Conservation (phyloP, 2,888 invertebrate species). For the Eueremaeus valkanovi region DNA sequence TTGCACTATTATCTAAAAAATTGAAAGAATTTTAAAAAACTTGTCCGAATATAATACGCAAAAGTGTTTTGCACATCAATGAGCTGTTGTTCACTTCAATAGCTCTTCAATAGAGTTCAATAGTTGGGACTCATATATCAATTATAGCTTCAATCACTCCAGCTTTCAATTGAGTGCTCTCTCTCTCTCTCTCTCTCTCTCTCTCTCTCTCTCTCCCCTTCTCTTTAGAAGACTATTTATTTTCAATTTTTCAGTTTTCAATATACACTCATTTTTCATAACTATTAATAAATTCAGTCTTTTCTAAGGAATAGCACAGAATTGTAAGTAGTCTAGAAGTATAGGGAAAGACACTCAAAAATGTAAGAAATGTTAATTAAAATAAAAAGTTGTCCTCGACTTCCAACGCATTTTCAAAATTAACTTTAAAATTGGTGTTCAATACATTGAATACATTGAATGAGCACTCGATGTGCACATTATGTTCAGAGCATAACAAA, state of each 20-base stretch:
- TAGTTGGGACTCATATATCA: background rate
- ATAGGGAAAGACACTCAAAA: too few relatives aligned
- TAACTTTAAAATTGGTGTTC: constrained; percentile 11
- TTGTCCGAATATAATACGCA: background rate
- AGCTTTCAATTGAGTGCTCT: constrained; percentile 9
- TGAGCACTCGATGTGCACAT: constrained; percentile 12
- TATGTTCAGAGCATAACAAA: constrained; percentile 25
- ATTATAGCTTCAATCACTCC: constrained; percentile 10
- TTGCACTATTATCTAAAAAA: constrained; percentile 5
- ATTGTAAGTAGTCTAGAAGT: too few relatives aligned
- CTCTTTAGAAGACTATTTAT: too few relatives aligned
- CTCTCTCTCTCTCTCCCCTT: too few relatives aligned
- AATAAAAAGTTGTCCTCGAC: background rate
- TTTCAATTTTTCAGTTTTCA: too few relatives aligned
- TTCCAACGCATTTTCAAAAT: constrained; percentile 15
- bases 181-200: background rate
- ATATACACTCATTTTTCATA: too few relatives aligned
- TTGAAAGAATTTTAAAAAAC: background rate
- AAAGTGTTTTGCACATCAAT: constrained; percentile 30
- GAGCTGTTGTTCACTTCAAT: constrained; percentile 6
- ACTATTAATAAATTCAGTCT: too few relatives aligned
- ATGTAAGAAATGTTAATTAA: too few relatives aligned
- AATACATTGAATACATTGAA: background rate
- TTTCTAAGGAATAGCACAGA: too few relatives aligned
- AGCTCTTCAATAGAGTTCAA: background rate